These are phyloP conservation scores for Mustelus asterias DNA, from an alignment of 2,113 vertebrate genomes.

Conservation along the genomic window DNA sequence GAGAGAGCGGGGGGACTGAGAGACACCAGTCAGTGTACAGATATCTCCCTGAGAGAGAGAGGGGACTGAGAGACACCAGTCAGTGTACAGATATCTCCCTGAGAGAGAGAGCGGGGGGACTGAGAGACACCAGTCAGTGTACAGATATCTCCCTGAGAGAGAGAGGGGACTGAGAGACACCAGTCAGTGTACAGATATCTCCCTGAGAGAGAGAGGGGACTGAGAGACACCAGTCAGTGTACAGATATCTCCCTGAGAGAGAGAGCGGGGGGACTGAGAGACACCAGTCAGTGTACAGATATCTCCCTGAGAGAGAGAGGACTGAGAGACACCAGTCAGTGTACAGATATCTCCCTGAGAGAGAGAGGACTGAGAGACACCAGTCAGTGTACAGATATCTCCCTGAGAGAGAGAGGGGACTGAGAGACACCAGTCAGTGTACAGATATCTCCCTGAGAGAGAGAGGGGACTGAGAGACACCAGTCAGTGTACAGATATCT, in stretches of 20 bases:
- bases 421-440: neutral
- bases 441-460: neutral
- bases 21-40: neutral
- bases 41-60: neutral
- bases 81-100: neutral
- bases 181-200: neutral
- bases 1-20: neutral
- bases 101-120: no score
- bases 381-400: neutral
- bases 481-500: neutral
- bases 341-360: neutral
- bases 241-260: neutral
- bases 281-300: neutral
- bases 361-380: neutral
- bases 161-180: conserved; percentile 1
- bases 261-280: neutral
- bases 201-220: no score
- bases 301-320: neutral
- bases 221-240: neutral
- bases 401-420: no score
- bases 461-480: neutral
- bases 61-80: neutral
- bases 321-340: neutral
- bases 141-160: neutral
- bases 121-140: neutral